A percentile compares a stretch with the other conserved stretches of the same genome.
Conservation (phyloP, 1,140 invertebrate genomes). For the Drosophila pandora region DNA sequence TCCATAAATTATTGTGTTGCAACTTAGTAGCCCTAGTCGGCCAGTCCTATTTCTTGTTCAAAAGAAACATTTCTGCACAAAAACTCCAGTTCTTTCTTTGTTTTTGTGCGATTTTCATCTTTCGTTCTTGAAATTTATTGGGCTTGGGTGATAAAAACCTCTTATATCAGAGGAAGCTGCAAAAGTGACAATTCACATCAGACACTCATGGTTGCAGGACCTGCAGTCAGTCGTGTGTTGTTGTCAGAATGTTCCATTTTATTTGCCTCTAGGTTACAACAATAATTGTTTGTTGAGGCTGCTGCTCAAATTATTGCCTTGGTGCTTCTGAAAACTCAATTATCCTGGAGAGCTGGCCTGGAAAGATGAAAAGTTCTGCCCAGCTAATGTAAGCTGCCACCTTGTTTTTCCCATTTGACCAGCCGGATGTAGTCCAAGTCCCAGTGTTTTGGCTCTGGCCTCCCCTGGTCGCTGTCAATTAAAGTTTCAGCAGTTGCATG, state of each 20-base stretch:
- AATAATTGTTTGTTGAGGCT: conserved; percentile 31
- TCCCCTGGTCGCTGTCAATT: conserved; percentile 54
- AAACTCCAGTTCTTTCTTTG: neutral
- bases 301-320: conserved; percentile 35
- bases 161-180: conserved; percentile 14
- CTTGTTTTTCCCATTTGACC: conserved; percentile 1
- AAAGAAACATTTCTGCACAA: neutral
- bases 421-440: conserved; percentile 22
- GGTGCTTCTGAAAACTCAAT: conserved; percentile 37
- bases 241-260: conserved; percentile 13
- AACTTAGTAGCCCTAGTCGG: neutral
- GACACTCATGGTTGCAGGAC: conserved; percentile 52
- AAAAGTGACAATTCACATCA: conserved; percentile 64
- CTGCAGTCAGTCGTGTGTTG: conserved; percentile 20
- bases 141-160: neutral
- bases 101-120: neutral
- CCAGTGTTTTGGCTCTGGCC: conserved; percentile 10
- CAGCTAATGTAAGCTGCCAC: conserved; percentile 11
- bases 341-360: conserved; percentile 27
- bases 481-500: conserved; percentile 74
- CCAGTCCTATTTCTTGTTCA: neutral
- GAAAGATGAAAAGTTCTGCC: conserved; percentile 25
- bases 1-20: neutral
- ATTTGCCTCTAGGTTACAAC: conserved; percentile 22
- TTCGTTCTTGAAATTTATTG: neutral